Evolutionary conservation across 2,888 invertebrate species (phyloP).

Genomic region (Apomyelois bistriatella): DNA sequence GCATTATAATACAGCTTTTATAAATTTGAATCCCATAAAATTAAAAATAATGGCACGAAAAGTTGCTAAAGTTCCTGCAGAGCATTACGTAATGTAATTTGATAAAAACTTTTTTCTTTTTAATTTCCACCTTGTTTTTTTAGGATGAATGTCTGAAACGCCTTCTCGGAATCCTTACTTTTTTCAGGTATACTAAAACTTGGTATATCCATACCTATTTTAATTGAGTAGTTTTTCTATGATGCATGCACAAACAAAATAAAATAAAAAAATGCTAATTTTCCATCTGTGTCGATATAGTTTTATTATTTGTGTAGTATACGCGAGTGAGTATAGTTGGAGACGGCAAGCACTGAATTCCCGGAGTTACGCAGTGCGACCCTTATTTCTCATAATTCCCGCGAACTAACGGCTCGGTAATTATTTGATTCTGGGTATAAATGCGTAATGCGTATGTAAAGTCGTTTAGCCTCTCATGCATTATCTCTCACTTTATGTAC

Average conservation of each 20-base stretch:
- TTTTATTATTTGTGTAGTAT: too few relatives aligned
- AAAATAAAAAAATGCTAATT: too few relatives aligned
- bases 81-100: too few relatives aligned
- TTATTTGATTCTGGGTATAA: slow-evolving; percentile 49
- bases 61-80: neutral
- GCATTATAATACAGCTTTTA: neutral
- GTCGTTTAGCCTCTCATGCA: slow-evolving; percentile 24
- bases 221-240: too few relatives aligned
- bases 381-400: slow-evolving; percentile 36
- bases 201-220: too few relatives aligned
- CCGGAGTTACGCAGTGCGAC: slow-evolving; percentile 29
- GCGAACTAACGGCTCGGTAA: slow-evolving; percentile 43
- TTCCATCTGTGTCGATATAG: neutral
- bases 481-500: neutral
- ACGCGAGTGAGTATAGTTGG: neutral
- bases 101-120: too few relatives aligned
- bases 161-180: too few relatives aligned
- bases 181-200: too few relatives aligned
- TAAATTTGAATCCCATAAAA: neutral
- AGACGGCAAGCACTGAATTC: slow-evolving; percentile 28
- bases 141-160: too few relatives aligned
- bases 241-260: too few relatives aligned
- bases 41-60: slow-evolving; percentile 1
- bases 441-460: slow-evolving; percentile 31
- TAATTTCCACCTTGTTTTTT: too few relatives aligned